Conservation (phyloP, 2,113 vertebrate species). For the Calidris pygmaea region DNA sequence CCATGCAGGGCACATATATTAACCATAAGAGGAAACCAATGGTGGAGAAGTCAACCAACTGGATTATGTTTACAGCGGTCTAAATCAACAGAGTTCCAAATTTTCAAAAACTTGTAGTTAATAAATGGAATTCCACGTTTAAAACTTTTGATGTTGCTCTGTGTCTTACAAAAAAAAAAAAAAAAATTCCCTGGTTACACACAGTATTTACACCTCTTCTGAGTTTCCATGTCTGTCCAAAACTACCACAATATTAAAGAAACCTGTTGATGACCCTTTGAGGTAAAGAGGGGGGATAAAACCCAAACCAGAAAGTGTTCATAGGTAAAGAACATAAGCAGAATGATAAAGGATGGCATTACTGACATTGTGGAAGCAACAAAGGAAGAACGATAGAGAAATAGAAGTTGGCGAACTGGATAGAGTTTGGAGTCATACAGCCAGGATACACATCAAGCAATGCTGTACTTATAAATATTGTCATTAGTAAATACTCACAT, state of each 20-base stretch:
- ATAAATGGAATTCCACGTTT: not conserved
- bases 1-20: accelerated
- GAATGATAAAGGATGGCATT: not conserved
- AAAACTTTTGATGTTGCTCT: not conserved
- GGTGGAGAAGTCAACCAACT: not conserved
- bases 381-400: not conserved
- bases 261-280: not conserved
- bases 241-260: not conserved
- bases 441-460: not conserved
- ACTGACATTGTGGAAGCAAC: not conserved
- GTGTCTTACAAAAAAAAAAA: not conserved
- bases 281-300: not conserved
- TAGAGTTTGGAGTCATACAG: not conserved
- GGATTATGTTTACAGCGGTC: not conserved
- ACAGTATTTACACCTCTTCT: not conserved
- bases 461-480: not conserved
- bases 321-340: not conserved
- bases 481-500: not conserved
- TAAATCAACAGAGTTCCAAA: not conserved
- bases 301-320: accelerated
- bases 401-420: not conserved
- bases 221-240: not conserved
- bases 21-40: not conserved
- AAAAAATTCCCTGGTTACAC: not conserved
- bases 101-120: not conserved